phyloP scores from a whole-genome alignment of 2,113 vertebrate genomes.

The Trachemys scripta region DNA sequence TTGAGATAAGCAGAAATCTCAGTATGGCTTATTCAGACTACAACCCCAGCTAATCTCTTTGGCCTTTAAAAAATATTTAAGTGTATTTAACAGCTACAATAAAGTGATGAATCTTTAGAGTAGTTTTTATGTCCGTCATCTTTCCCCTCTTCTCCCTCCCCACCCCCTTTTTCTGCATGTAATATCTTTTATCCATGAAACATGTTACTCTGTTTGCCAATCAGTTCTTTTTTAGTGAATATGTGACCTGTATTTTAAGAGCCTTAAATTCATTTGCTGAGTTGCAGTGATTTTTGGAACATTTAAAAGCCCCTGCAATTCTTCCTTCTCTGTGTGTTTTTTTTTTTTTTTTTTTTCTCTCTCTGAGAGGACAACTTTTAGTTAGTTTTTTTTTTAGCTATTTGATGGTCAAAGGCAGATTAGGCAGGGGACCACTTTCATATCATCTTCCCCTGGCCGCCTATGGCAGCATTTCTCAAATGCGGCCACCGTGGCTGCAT shows the following conservation, averaged over 20 bases:
- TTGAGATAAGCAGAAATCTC: neutral
- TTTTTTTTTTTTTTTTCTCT: fast-evolving
- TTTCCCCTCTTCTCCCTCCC: neutral
- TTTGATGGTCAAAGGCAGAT: neutral
- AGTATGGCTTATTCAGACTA: neutral
- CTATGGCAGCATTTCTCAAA: too few species aligned
- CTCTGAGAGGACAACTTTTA: neutral
- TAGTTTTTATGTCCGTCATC: neutral
- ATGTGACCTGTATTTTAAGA: neutral
- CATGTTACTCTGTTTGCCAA: neutral
- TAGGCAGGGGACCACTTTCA: neutral
- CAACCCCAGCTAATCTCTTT: neutral
- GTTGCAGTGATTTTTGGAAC: neutral
- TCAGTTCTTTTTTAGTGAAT: neutral
- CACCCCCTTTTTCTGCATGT: neutral
- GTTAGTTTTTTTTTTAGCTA: neutral
- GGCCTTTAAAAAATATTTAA: neutral
- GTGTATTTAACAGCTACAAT: too few species aligned
- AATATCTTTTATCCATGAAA: neutral
- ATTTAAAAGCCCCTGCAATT: neutral
- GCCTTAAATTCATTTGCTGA: neutral
- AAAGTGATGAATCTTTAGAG: neutral
- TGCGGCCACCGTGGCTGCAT: too few species aligned
- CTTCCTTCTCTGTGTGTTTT: neutral
- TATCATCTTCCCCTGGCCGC: neutral